A percentile compares a stretch with the other conserved stretches of the same genome.
phyloP scores from a whole-genome alignment of 2,888 invertebrate genomes.

The Baccha elongata region DNA sequence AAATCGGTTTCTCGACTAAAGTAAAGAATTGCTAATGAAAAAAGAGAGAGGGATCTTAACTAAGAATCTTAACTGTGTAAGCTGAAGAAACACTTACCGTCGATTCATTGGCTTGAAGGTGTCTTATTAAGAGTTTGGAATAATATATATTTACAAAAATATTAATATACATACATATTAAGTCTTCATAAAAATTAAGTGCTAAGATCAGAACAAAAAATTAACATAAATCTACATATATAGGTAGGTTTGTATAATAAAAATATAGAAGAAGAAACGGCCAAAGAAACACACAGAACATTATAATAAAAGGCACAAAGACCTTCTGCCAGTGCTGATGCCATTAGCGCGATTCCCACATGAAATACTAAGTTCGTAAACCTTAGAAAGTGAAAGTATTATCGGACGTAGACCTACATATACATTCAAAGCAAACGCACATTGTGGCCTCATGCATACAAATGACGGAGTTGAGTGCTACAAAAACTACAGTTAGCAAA shows the following conservation, averaged over 20 bases:
- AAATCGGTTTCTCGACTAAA: too few species aligned
- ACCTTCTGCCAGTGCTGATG: slow-evolving; percentile 62
- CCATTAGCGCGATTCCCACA: slow-evolving; percentile 69
- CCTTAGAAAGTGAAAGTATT: slow-evolving; percentile 83
- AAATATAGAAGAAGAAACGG: slow-evolving; percentile 15
- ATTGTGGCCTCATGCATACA: slow-evolving; percentile 45
- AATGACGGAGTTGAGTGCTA: slow-evolving; percentile 54
- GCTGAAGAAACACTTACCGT: too few species aligned
- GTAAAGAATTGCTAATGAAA: too few species aligned
- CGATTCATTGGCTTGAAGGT: too few species aligned
- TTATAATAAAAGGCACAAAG: slow-evolving; percentile 53
- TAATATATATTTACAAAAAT: too few species aligned
- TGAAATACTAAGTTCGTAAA: slow-evolving; percentile 80
- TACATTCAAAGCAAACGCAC: slow-evolving; percentile 76
- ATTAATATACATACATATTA: too few species aligned
- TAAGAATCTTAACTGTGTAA: too few species aligned
- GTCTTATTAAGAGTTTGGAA: too few species aligned
- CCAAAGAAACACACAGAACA: slow-evolving; percentile 15
- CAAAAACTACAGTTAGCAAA: slow-evolving; percentile 75
- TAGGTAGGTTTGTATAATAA: too few species aligned
- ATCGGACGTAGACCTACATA: slow-evolving; percentile 83
- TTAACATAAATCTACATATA: slow-evolving; percentile 1
- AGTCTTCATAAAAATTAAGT: too few species aligned
- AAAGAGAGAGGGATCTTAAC: too few species aligned
- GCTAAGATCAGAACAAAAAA: too few species aligned